These are phyloP conservation scores for Crambe crambe DNA, from an alignment of 37 sponge, comb jelly and placozoan species.

Conservation along the genomic window DNA sequence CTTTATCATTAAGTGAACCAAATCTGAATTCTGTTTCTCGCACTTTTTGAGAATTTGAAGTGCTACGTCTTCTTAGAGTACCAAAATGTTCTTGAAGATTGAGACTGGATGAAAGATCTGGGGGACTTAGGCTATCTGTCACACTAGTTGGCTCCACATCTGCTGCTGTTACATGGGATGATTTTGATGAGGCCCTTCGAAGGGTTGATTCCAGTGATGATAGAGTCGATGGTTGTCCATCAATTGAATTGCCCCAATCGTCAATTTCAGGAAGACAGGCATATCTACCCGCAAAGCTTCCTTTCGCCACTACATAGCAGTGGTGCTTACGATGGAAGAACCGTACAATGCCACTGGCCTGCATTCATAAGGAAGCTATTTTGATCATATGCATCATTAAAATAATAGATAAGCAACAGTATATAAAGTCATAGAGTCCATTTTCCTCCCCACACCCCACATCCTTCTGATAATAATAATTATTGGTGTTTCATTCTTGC, in stretches of 20 bases:
- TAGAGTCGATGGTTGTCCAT: background rate
- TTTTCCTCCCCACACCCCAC: background rate
- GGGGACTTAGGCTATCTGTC: too few relatives aligned
- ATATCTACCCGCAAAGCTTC: constrained; percentile 57
- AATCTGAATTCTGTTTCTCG: too few relatives aligned
- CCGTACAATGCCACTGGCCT: constrained; percentile 61
- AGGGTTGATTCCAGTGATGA: background rate
- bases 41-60: too few relatives aligned
- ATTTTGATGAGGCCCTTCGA: background rate
- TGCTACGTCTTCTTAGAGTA: too few relatives aligned
- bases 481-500: too few relatives aligned
- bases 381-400: background rate
- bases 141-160: too few relatives aligned
- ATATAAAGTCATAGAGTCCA: background rate
- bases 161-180: background rate
- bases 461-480: background rate
- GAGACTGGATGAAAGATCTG: too few relatives aligned
- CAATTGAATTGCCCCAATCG: background rate
- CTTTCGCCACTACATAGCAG: constrained; percentile 81
- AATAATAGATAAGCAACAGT: too few relatives aligned
- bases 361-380: background rate
- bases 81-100: too few relatives aligned
- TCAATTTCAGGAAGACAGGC: background rate
- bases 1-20: background rate
- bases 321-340: constrained; percentile 75